Percentiles rank a stretch among this genome's conserved stretches.
Conservation (phyloP, 2,888 invertebrate species). For the Scaptomyza flava region DNA sequence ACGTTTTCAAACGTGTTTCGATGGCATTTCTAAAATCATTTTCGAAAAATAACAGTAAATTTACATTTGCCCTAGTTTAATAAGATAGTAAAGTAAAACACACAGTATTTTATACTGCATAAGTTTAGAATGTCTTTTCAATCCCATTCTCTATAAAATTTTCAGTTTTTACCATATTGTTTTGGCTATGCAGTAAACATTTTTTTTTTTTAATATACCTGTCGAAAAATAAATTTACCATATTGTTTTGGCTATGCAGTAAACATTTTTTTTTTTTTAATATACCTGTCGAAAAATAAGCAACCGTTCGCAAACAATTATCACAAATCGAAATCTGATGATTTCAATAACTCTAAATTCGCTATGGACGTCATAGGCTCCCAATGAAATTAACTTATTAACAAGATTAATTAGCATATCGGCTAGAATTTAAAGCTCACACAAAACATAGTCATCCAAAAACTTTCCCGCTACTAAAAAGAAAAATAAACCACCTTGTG, state of each 20-base stretch:
- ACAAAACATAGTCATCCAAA: constrained; percentile 27
- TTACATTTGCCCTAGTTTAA: too few species aligned
- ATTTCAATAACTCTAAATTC: constrained; percentile 22
- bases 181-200: too few species aligned
- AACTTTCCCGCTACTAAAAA: constrained; percentile 19
- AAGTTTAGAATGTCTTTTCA: too few species aligned
- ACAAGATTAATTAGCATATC: constrained; percentile 66
- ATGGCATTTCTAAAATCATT: not conserved
- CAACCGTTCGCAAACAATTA: constrained; percentile 48
- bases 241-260: too few species aligned
- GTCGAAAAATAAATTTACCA: not conserved
- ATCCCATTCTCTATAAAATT: too few species aligned
- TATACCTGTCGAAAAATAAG: not conserved
- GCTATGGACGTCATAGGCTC: constrained; percentile 44
- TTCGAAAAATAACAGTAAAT: too few species aligned
- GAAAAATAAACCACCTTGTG: constrained; percentile 24
- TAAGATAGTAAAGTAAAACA: too few species aligned
- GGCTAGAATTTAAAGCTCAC: constrained; percentile 54
- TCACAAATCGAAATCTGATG: constrained; percentile 41
- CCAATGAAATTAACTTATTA: constrained; percentile 67
- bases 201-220: too few species aligned
- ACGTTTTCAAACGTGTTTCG: too few species aligned
- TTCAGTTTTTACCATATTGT: too few species aligned
- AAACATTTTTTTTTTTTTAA: too few species aligned
- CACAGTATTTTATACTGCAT: too few species aligned